Evolutionary conservation across 1,140 invertebrate genomes (phyloP).

Genomic region (Dreissena polymorpha): DNA sequence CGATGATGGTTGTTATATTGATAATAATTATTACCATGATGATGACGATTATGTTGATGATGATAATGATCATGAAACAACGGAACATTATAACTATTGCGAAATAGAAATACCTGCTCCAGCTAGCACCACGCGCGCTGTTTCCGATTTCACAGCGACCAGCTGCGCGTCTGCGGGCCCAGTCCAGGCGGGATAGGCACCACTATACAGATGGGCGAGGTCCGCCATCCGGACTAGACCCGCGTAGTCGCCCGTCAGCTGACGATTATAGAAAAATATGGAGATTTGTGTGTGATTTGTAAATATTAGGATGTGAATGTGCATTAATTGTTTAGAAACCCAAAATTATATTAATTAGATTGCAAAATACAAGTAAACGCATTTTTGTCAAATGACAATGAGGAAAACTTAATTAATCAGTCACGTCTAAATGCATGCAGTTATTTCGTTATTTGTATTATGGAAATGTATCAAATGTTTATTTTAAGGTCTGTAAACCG

Average conservation of each 20-base stretch:
- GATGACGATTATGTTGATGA: too few relatives aligned
- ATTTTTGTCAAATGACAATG: background rate
- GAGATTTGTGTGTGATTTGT: background rate
- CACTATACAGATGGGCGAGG: slow-evolving; percentile 47
- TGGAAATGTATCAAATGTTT: background rate
- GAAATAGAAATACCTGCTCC: slow-evolving; percentile 52
- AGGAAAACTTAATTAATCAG: background rate
- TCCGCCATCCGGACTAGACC: slow-evolving; percentile 57
- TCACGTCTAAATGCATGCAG: background rate
- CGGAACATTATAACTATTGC: too few relatives aligned
- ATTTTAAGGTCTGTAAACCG: background rate
- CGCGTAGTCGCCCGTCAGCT: slow-evolving; percentile 60
- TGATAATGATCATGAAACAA: too few relatives aligned
- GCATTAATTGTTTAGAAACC: too few relatives aligned
- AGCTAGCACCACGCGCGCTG: slow-evolving; percentile 55
- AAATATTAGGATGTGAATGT: background rate
- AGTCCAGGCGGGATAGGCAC: slow-evolving; percentile 63
- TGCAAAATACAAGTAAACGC: too few relatives aligned
- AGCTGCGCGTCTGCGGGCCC: slow-evolving; percentile 59
- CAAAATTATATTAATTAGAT: too few relatives aligned
- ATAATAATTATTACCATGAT: too few relatives aligned
- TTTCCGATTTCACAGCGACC: slow-evolving; percentile 56
- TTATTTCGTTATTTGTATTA: background rate
- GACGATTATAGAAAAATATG: background rate
- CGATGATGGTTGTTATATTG: too few relatives aligned